phyloP scores from a whole-genome alignment of 2,113 vertebrate genomes.

The Muntiacus muntjak region DNA sequence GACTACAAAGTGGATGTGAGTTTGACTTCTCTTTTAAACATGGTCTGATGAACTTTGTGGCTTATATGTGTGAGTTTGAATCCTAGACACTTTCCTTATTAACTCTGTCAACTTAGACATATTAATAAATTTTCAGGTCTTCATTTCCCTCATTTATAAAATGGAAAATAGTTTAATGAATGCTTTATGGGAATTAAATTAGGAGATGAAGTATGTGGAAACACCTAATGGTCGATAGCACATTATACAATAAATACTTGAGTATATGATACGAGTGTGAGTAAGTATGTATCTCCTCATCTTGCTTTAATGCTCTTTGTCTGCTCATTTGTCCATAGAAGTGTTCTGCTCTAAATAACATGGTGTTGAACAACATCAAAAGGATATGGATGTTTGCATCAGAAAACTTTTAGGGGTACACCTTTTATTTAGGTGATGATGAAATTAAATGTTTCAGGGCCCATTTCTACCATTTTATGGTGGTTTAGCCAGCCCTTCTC shows the following conservation, averaged over 20 bases:
- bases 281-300: not conserved
- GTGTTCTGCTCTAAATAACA: not conserved
- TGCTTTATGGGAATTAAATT: not conserved
- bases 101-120: not conserved
- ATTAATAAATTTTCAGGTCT: not conserved
- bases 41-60: not conserved
- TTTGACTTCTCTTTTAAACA: not conserved
- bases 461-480: not conserved
- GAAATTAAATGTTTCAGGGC: not conserved
- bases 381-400: not conserved
- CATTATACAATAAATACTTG: not conserved
- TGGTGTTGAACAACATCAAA: not conserved
- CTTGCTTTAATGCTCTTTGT: not conserved
- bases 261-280: not conserved
- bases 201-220: not conserved
- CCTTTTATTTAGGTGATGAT: not conserved
- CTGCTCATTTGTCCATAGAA: not conserved
- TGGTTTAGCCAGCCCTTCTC: not conserved
- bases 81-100: not conserved
- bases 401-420: not conserved
- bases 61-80: not conserved
- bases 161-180: not conserved
- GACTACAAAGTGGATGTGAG: conserved; percentile 23
- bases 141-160: not conserved
- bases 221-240: fast-evolving